Base-by-base conservation (phyloP, 2,797 vertebrate genomes). In the Erethizon dorsatum region DNA sequence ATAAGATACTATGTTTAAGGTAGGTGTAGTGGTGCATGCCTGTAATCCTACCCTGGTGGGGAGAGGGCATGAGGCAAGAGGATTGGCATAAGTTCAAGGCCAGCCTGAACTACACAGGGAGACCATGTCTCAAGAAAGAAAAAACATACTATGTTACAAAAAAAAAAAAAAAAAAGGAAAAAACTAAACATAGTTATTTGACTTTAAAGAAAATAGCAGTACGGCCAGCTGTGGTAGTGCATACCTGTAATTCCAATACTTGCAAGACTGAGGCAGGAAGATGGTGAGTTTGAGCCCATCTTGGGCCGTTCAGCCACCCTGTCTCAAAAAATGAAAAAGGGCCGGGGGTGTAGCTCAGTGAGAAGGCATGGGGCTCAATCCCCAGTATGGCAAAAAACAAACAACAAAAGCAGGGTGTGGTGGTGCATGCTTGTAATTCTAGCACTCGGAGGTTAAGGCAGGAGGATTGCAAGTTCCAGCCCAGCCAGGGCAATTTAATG, bases 191-290 rank as follows among this genome's bases (percentile, higher is more conserved):
- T 54, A 28, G 47, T 87, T 92, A 73, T 80, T 79, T 79, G 45
- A 83, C n/a, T 79, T 91, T 88, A 83, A 77, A 96, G 56, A 90
- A 96, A 88, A 80, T 71, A 71, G 56, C 33, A 90, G 56, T 75
- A 47, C 26, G 13, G 71, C 11, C 37, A 47, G 71, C 22, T 75
- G 71, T 75, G 11, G 41, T 45, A 14, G 71, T 75, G 22, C 71
- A 75, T 22, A 26, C 24, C 45, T 13, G 5, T 37, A 69, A 69
- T 69, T 37, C 67, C n/a, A 69, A 9, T 18, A 69, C n/a, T 37
- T 37, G 67, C 0, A 6, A 69, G 17, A 69, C 41, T 75, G 71
- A 75, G 71, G 24, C 71, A 47, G 71, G 41, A 47, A 47, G 71
- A 47, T 47, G 24, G 20, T 41, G 69, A 12, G 69, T 71, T 41